Base-by-base conservation (phyloP, 2,888 invertebrate genomes). In the Megamerina dolium region DNA sequence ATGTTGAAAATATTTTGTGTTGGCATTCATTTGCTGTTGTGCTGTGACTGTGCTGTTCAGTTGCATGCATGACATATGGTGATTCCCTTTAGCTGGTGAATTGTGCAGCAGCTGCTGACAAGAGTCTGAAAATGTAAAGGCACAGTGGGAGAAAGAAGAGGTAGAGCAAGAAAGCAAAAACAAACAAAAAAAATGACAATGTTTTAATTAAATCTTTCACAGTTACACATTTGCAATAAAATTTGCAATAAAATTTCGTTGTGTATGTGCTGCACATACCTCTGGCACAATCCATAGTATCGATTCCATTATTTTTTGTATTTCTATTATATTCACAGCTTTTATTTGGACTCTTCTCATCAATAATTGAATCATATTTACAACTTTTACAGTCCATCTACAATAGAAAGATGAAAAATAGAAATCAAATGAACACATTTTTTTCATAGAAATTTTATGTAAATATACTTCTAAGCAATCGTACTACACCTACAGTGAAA, bases 31-130 rank as follows among this genome's bases (percentile, higher is more conserved):
- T n/a, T n/a, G n/a, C n/a, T n/a, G n/a, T 37, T 45, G 29, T 41
- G 44, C 26, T 41, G 46, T 14, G 17, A 33, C 9, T 37, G 41
- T 32, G 45, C 52, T 41, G 48, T 61, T 60, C 49, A 60, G 48
- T 51, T 61, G 60, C 53, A 58, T 58, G 41, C 60, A 60, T 30
- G 45, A 41, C 29, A 58, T 57, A 45, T 52, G 55, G 49, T 59
- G 60, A 48, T 62, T 61, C 35, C 64, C 53, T 59, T 66, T 64
- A 43, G 57, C 57, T 43, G 68, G 60, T 38, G 66, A 63, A 49
- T 54, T 65, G 51, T 61, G 63, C 55, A 71, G 59, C 50, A 70
- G 61, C 49, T 68, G 70, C 49, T 68, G 70, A 60, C 67, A 67
- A 50, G 65, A 66, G 57, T 72, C 70, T 70, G 58, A n/a, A n/a